A percentile compares a stretch with the other conserved stretches of the same genome.
phyloP scores from a whole-genome alignment of 2,113 vertebrate species.

The Psammodynastes pulverulentus region DNA sequence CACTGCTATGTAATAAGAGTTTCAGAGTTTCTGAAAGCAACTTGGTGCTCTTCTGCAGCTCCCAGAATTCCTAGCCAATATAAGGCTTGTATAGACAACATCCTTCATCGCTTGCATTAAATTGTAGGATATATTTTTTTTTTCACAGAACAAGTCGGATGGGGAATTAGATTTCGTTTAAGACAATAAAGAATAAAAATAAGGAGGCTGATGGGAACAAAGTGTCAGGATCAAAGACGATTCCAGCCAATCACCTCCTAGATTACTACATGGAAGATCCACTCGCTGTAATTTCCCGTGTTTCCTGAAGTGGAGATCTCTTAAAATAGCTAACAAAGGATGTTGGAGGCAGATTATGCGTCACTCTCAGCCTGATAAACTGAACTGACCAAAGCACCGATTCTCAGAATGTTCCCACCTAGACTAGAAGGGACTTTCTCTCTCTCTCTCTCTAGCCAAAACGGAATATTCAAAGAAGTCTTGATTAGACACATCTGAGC shows the following conservation, averaged over 20 bases:
- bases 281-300: conserved; percentile 1
- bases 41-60: not conserved
- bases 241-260: not conserved
- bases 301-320: conserved; percentile 8
- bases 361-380: not conserved
- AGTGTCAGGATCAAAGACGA: not conserved
- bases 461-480: not conserved
- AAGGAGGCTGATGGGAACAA: not conserved
- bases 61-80: not conserved
- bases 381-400: not conserved
- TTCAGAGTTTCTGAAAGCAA: not conserved
- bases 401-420: not conserved
- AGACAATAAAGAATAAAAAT: not conserved
- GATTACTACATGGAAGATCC: not conserved
- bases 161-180: not conserved
- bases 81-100: not conserved
- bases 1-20: not conserved
- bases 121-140: not conserved
- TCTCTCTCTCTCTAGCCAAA: not conserved
- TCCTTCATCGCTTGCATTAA: not conserved
- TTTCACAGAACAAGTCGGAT: not conserved
- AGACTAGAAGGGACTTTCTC: not conserved
- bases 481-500: not conserved
- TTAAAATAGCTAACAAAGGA: conserved; percentile 34
- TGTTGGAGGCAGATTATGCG: conserved; percentile 7